Percentiles rank a stretch among this genome's conserved stretches.
phyloP scores from a whole-genome alignment of 1,140 invertebrate species.

The Drosophila rufa region DNA sequence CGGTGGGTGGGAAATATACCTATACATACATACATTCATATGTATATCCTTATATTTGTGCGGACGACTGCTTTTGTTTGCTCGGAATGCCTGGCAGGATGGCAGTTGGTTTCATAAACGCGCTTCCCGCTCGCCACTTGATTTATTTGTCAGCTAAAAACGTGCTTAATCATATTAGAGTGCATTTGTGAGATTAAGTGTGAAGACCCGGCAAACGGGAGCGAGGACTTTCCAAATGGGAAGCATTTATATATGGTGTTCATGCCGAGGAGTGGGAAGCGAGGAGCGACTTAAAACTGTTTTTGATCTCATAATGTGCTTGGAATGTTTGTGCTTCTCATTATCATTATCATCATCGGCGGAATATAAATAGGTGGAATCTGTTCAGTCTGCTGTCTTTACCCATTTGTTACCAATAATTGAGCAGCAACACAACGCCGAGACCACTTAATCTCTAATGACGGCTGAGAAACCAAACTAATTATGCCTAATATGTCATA shows the following conservation, averaged over 20 bases:
- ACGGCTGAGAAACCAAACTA: conserved; percentile 21
- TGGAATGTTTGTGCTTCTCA: conserved; percentile 27
- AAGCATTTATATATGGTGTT: conserved; percentile 29
- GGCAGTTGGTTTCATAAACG: conserved; percentile 62
- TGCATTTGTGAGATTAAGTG: conserved; percentile 80
- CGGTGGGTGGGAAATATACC: neutral
- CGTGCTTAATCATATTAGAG: conserved; percentile 83
- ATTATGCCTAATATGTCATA: conserved; percentile 53
- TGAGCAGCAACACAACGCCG: neutral
- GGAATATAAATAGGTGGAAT: conserved; percentile 2
- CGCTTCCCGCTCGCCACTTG: conserved; percentile 62
- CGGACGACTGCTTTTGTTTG: conserved; percentile 39
- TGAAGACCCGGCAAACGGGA: conserved; percentile 40
- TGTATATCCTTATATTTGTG: conserved; percentile 22
- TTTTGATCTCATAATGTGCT: conserved; percentile 37
- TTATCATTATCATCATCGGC: conserved; percentile 1
- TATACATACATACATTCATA: neutral
- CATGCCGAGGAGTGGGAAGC: neutral
- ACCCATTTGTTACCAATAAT: conserved; percentile 1
- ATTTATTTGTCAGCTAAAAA: conserved; percentile 81
- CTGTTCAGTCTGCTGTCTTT: neutral
- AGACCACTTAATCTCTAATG: conserved; percentile 15
- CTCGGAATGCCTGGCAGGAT: conserved; percentile 49
- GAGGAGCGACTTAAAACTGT: conserved; percentile 10
- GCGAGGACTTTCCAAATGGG: conserved; percentile 11